Evolutionary conservation across 2,113 vertebrate species (phyloP), one percentile per base, ranked within the genome.

Genomic region (Silurus meridionalis): DNA sequence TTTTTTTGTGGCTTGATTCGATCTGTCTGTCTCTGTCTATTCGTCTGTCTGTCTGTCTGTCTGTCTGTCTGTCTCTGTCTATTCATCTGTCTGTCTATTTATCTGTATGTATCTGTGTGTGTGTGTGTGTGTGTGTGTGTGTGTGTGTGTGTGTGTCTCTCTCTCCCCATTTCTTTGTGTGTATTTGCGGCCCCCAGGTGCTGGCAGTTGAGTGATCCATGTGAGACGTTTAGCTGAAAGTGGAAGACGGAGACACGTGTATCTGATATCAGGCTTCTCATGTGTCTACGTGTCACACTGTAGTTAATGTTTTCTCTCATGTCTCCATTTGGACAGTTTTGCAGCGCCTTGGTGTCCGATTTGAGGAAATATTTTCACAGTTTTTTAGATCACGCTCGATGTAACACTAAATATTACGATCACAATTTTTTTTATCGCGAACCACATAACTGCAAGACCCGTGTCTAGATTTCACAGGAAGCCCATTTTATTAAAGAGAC

Each of bases 211-310:
- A 85, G 61, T 67, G 25, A 85, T 85, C 84, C 7, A 13, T 75
- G 75, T 19, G 61, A 67, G 60, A 78, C 60, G 10, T 79, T 85
- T 79, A 79, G 74, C 61, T 85, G 72, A 79, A 67, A 57, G 64
- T 81, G 37, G 52, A 61, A 13, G 52, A 81, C 77, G n/a, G 63
- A 86, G 8, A 60, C 55, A 8, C 21, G 10, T 14, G 15, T 58
- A 86, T 86, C 85, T 61, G 77, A 21, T 86, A 71, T 86, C 78
- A 71, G 66, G 37, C 53, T 69, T 86, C 64, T 86, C 64, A 6
- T 69, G 84, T 85, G 74, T 79, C 74, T 78, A 50, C 55, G 57
- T 48, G 48, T 67, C 55, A 1, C 25, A 23, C 84, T 67, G 77
- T 60, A 71, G 64, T 71, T 86, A 69, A 86, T 53, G 71, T 28